Base-by-base conservation (phyloP, 2,888 invertebrate genomes). In the Dioctria linearis region DNA sequence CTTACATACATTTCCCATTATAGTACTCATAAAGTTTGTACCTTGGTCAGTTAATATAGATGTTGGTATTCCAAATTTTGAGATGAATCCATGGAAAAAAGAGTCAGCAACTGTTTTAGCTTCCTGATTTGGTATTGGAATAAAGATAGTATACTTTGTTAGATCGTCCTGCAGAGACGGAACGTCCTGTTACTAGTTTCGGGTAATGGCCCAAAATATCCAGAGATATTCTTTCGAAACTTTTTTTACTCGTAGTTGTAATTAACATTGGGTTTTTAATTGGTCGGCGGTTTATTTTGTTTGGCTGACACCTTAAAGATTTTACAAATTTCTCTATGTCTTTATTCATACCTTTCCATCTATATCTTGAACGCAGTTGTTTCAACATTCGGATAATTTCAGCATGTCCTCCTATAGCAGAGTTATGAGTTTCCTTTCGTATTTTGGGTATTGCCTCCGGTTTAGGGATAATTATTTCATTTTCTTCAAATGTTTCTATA, bases 381-480 rank as follows among this genome's bases (percentile, higher is more conserved):
- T 61, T 61, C 25, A 61, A 13, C 61, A 61, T 61, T 37, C 61
- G 11, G 11, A 61, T 13, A 4, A 66, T 42, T 66, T 42, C 66
- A 66, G 66, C 66, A 42, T 66, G 66, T 4, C 39, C 65, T 66
- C 66, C 66, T 66, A 66, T 42, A 9, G 3, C 9, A 66, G 40
- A 43, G 37, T 6, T 39, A 42, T 66, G 66, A 11, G 46, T 13
- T 66, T 66, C 66, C 9, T 6, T 5, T n/a, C 37, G 40, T 40
- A 66, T 66, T 3, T 43, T 40, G 3, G 37, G 4, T 42, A 66
- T 66, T 66, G 37, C 40, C 3, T 66, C 66, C 4, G 66, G 66
- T 43, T 66, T 66, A 40, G 66, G 66, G 40, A 66, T 46, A 25
- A 66, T 66, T 57, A 63, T 40, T 57, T 78, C 78, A 63, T 65